Base-by-base conservation (phyloP, 2,797 vertebrate genomes). In the Manis pentadactyla region DNA sequence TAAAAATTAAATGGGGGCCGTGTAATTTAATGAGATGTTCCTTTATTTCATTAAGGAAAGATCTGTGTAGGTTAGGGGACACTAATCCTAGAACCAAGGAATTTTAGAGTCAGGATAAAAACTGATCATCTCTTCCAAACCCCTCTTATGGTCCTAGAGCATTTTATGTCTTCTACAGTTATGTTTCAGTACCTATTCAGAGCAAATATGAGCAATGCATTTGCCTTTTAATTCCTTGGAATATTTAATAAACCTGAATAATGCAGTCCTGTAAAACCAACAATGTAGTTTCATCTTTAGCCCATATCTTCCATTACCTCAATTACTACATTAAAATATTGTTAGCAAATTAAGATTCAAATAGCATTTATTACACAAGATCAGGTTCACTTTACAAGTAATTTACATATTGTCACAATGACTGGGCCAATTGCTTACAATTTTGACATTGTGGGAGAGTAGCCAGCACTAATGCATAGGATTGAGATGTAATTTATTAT, bases 261-360 rank as follows among this genome's bases (percentile, higher is more conserved):
- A 91, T 59, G 71, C 93, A 97, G 96, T 94, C 87, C 81, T 97
- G 39, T 96, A 98, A 98, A 95, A 94, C 14, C 23, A 87, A 98
- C 97, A 98, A 97, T 98, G 98, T 51, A 97, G 96, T 83, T 98
- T 97, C 90, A 94, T 97, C 97, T 98, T 97, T 98, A 97, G 96
- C 90, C 88, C 95, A 85, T 53, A 42, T 97, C 98, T 97, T 98
- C 90, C 89, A 93, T 98, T 98, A 98, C 98, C 97, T 98, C 98
- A 98, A 98, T 98, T 98, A 98, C 94, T 93, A 29, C 98, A 98
- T 98, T 98, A 98, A 98, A 98, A 98, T 98, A 98, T 97, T 98
- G 98, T 98, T 98, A 98, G 96, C 97, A 98, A 98, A 98, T 98
- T 98, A 98, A 97, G 95, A 98, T 97, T 98, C 95, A 98, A 98